Conservation (phyloP, 1,140 invertebrate species). For the Drosophila jambulina region DNA sequence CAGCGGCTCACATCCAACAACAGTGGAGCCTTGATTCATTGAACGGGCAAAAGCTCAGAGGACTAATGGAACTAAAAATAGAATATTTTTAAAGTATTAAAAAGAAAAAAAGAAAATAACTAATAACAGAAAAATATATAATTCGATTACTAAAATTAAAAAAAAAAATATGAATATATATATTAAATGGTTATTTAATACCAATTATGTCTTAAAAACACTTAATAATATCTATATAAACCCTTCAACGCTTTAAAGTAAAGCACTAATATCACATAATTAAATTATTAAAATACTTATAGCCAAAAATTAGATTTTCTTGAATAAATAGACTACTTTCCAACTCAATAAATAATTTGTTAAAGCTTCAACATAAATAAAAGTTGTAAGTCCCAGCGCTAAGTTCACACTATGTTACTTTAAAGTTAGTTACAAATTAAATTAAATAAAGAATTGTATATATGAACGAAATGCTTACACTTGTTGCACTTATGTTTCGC, state of each 20-base stretch:
- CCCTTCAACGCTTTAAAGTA: too few relatives aligned
- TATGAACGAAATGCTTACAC: neutral
- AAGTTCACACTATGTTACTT: neutral
- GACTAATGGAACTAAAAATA: neutral
- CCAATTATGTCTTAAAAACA: too few relatives aligned
- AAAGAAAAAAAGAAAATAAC: neutral
- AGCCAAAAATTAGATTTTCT: neutral
- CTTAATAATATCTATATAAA: too few relatives aligned
- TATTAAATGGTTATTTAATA: too few relatives aligned
- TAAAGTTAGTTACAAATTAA: neutral
- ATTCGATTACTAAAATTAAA: neutral
- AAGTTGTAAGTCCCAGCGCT: neutral
- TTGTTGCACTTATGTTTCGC: neutral
- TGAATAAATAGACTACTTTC: too few relatives aligned
- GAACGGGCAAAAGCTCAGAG: neutral
- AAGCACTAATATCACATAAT: neutral
- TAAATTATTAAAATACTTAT: neutral
- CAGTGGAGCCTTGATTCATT: neutral
- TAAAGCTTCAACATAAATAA: too few relatives aligned
- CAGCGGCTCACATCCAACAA: slow-evolving; percentile 19
- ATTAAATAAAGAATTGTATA: too few relatives aligned
- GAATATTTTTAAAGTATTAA: too few relatives aligned
- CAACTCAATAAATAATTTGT: too few relatives aligned
- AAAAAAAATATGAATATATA: too few relatives aligned
- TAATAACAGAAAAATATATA: neutral